Percentiles rank a stretch among this genome's conserved stretches.
These are phyloP conservation scores for Sylvicapra grimmia DNA, from an alignment of 2,113 vertebrate species.

Conservation along the genomic window DNA sequence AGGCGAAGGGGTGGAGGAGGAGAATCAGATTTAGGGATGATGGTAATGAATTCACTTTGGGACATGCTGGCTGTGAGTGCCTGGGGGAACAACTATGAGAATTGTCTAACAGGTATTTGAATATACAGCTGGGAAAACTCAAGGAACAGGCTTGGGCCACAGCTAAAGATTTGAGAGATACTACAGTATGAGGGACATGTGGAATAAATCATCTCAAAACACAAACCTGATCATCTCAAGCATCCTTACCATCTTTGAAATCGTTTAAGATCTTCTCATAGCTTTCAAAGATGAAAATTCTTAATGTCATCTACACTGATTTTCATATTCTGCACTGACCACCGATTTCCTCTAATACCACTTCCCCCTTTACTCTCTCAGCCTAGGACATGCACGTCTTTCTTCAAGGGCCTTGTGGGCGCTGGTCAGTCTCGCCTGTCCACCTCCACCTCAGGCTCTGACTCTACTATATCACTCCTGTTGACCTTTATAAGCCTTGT, in stretches of 20 bases:
- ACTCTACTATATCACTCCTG: background rate
- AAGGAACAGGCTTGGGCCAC: background rate
- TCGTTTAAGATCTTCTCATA: background rate
- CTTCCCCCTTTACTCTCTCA: too few relatives aligned
- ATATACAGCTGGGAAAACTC: background rate
- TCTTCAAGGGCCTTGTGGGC: background rate
- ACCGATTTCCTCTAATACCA: background rate
- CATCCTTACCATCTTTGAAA: background rate
- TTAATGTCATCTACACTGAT: background rate
- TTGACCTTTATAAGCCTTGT: background rate
- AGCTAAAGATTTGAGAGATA: background rate
- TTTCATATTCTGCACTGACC: background rate
- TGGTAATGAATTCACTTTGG: background rate
- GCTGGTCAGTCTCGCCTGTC: background rate
- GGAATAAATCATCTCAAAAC: background rate
- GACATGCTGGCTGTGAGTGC: background rate
- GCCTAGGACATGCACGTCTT: rapidly evolving
- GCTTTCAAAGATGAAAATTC: background rate
- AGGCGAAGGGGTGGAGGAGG: background rate
- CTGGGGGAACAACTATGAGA: background rate
- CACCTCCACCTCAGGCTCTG: background rate
- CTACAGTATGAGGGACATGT: background rate
- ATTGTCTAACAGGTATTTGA: background rate
- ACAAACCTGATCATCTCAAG: background rate
- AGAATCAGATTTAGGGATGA: background rate